Evolutionary conservation across 2,888 invertebrate species (phyloP).

Genomic region (Amiota minor): DNA sequence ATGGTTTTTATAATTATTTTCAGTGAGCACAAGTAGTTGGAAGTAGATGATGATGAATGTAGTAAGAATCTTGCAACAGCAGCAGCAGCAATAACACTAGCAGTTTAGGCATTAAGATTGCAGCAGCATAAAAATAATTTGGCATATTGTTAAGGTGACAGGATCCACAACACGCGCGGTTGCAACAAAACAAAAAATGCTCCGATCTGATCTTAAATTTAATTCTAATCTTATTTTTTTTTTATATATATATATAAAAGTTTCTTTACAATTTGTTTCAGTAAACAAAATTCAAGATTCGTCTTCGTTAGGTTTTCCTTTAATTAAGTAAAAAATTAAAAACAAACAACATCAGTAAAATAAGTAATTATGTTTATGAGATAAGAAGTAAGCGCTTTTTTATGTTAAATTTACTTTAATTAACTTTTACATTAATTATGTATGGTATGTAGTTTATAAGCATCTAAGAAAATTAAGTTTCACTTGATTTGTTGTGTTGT

Average conservation of each 20-base stretch:
- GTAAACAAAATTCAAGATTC: too few species aligned
- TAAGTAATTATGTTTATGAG: constrained; percentile 21
- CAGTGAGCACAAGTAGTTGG: constrained; percentile 66
- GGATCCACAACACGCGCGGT: neutral
- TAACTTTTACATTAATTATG: constrained; percentile 57
- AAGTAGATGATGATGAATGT: neutral
- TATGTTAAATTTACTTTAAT: constrained; percentile 58
- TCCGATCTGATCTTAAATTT: constrained; percentile 8
- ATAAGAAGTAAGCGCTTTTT: constrained; percentile 48
- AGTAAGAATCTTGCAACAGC: neutral
- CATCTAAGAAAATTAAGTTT: neutral
- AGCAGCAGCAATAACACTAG: neutral
- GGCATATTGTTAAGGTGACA: neutral
- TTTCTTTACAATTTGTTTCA: too few species aligned
- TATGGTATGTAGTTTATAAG: neutral
- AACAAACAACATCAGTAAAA: too few species aligned
- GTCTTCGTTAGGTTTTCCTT: constrained; percentile 43
- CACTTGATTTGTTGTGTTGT: constrained; percentile 25
- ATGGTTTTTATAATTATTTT: constrained; percentile 77
- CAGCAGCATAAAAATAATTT: neutral
- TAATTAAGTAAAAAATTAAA: constrained; percentile 54
- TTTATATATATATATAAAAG: neutral
- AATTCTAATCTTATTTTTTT: constrained; percentile 15
- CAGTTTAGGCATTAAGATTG: neutral
- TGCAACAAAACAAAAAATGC: neutral